Base-by-base conservation (phyloP, 2,797 vertebrate genomes). In the Amblyraja radiata region DNA sequence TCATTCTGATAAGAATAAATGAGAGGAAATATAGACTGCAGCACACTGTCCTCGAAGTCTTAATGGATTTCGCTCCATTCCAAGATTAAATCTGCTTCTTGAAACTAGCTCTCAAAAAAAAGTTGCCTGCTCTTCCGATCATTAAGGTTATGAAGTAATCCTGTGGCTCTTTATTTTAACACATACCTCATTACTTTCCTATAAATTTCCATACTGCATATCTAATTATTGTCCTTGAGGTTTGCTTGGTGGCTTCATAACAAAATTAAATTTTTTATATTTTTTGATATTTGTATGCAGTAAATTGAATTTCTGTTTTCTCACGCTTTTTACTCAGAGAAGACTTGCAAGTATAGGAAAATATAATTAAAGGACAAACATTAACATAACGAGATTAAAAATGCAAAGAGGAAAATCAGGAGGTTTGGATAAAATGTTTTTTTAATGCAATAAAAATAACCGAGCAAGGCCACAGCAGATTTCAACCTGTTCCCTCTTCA, bases 91-190 rank as follows among this genome's bases (percentile, higher is more conserved):
- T 39, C 63, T 90, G n/a, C 68, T 90, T 36, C 68, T 91, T 28
- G 21, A 18, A 91, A 73, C 36, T 74, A 46, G 23, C 28, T 10
- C 71, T 65, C 32, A 13, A 54, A 73, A 39, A 39, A 86, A 73
- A 8, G 39, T 32, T 76, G 46, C 25, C 71, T 74, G 46, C 68
- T 71, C 18, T 54, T 91, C 32, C 23, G 10, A 10, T 28, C 25
- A 58, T 46, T 92, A 88, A 88, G 13, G 68, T 68, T 88, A 68
- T 88, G 61, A 88, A 88, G 63, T 63, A n/a, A 88, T 21, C 61
- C 32, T 32, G 84, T 65, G 61, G 84, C 58, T 88, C 28, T n/a
- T 88, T 86, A 61, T 63, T 63, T 65, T 88, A 65, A 65, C 1
- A 16, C 32, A 32, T 32, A 18, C 16, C 78, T 79, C 32, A 79